Evolutionary conservation across 2,113 vertebrate genomes (phyloP), one percentile per base, ranked within the genome.

Genomic region (Catagonus wagneri): DNA sequence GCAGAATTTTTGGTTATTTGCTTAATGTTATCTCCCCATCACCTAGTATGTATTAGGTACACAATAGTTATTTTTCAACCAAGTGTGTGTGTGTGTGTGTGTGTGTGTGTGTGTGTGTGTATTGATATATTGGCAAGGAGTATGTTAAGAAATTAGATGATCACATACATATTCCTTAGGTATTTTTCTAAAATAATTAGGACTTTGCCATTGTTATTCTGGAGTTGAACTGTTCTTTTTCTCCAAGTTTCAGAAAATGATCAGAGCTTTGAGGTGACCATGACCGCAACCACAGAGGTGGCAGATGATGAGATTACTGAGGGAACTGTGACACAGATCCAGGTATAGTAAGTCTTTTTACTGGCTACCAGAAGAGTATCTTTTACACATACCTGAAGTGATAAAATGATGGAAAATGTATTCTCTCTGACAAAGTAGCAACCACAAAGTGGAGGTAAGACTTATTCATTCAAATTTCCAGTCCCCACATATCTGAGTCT

Each of bases 181-280:
- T 94, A 54, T 87, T 96, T 95, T 92, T 69, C 22, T 9, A 80
- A 87, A 80, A 87, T 86, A 90, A 91, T 91, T 78, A 75, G 19
- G 91, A n/a, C 14, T 34, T 34, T 85, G 76, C 14, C 13, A 32
- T 34, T 27, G 85, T 23, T 20, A 93, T n/a, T 96, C 63, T 85
- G 20, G 20, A 87, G 60, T 15, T 97, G 14, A 97, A 60, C 14
- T 80, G 1, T 58, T n/a, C 25, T n/a, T 96, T 88, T 25, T 96
- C 97, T 94, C 98, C n/a, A 97, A 99, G 99, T 99, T 99, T 99
- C 99, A 94, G 99, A 99, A 97, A 99, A 98, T 96, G 99, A 99
- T 78, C 99, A 99, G 96, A 99, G 99, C 98, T 99, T 99, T 96
- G 99, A 99, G 99, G 99, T 99, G 98, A 99, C 99, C 71, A 99